phyloP scores from a whole-genome alignment of 2,113 vertebrate genomes.

The Etheostoma cragini region DNA sequence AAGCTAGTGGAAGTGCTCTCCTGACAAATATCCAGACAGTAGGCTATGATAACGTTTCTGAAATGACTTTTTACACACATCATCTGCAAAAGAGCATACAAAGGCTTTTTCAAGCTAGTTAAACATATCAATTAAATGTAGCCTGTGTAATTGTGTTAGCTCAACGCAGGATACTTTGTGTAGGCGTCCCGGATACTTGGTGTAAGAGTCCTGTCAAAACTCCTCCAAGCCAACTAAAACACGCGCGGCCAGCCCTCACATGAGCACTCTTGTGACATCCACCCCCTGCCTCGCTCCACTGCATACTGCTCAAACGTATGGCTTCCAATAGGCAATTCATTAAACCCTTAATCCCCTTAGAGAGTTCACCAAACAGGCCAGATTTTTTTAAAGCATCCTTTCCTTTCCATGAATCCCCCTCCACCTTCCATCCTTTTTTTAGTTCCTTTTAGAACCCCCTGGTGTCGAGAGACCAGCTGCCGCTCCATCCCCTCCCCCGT shows the following conservation, averaged over 20 bases:
- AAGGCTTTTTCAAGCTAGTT: background rate
- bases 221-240: constrained; percentile 36
- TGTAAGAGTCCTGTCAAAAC: constrained; percentile 37
- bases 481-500: constrained; percentile 28
- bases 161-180: constrained; percentile 1
- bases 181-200: background rate
- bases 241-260: constrained; percentile 49
- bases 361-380: constrained; percentile 59
- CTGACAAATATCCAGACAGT: background rate
- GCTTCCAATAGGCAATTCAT: constrained; percentile 68
- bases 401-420: constrained; percentile 23
- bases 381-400: constrained; percentile 57
- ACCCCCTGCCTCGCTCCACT: constrained; percentile 37
- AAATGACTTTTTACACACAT: background rate
- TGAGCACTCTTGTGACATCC: constrained; percentile 69
- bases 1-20: background rate
- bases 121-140: background rate
- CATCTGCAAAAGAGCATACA: background rate
- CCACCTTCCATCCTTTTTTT: background rate
- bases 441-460: constrained; percentile 12
- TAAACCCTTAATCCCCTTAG: constrained; percentile 75
- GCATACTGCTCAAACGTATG: constrained; percentile 61
- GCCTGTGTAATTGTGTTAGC: background rate
- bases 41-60: background rate
- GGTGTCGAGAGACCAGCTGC: constrained; percentile 36